Evolutionary conservation across 1,140 invertebrate species (phyloP), one percentile per base, ranked within the genome.

Genomic region (Rhynchophorus ferrugineus): DNA sequence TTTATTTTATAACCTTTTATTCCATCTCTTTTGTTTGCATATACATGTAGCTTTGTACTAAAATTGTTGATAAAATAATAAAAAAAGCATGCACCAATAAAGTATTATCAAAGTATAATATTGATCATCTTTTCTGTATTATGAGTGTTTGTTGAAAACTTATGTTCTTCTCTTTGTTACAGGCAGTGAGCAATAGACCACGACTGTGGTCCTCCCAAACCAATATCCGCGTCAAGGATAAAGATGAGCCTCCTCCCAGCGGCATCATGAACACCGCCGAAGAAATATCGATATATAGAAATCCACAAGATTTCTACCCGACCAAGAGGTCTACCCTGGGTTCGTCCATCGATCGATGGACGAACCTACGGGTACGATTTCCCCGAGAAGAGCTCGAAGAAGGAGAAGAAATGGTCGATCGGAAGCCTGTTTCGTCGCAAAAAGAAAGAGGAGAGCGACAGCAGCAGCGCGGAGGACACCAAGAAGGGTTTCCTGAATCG

Each of bases 341-440:
- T n/a, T n/a, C n/a, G n/a, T n/a, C n/a, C n/a, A n/a, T n/a, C n/a
- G n/a, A n/a, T n/a, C n/a, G n/a, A n/a, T n/a, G n/a, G n/a, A n/a
- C n/a, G n/a, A n/a, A n/a, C n/a, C 24, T 60, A 61, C 44, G 50
- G 59, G 39, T 68, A 68, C 44, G 63, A 67, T 50, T 66, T 64
- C 39, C 61, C 63, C 1, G 68, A 68, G 19, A 65, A 67, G 43
- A 50, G 60, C n/a, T 33, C 54, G 18, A 74, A 74, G 53, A 74
- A 72, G 50, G 68, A 79, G 41, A 83, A 83, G 65, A 85, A 84
- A 69, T 86, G 84, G 84, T 81, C 82, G 0, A 74, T 86, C 3
- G 83, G 83, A 13, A 79, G 80, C 57, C 71, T 87, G 1, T 83
- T 86, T 58, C 72, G 80, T 58, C 70, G 79, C 64, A 82, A 80